Evolutionary conservation across 2,113 vertebrate species (phyloP).

Genomic region (Hymenochirus boettgeri): DNA sequence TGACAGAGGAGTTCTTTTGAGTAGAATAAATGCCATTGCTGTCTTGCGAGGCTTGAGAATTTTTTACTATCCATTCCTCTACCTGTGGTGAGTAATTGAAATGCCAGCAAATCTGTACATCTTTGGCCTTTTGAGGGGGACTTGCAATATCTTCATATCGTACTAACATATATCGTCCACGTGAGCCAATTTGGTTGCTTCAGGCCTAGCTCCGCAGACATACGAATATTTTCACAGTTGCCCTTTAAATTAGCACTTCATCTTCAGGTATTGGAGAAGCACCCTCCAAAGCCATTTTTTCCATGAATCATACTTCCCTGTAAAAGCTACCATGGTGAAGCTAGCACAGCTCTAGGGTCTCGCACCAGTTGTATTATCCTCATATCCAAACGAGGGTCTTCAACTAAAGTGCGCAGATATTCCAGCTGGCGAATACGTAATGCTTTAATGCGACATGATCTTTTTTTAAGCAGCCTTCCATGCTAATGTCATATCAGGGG

Average conservation of each 20-base stretch:
- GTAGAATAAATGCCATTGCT: conserved; percentile 82
- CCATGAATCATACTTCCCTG: conserved; percentile 84
- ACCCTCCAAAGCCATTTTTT: conserved; percentile 73
- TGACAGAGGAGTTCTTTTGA: conserved; percentile 91
- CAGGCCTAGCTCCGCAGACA: conserved; percentile 81
- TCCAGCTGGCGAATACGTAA: conserved; percentile 90
- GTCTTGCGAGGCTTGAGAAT: conserved; percentile 77
- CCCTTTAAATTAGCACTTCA: conserved; percentile 81
- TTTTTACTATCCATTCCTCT: conserved; percentile 84
- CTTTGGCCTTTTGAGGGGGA: conserved; percentile 78
- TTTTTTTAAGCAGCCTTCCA: conserved; percentile 77
- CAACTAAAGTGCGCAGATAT: conserved; percentile 78
- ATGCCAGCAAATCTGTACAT: conserved; percentile 89
- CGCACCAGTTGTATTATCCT: conserved; percentile 92
- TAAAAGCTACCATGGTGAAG: conserved; percentile 92
- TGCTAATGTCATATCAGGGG: conserved; percentile 86
- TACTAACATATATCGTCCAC: conserved; percentile 86
- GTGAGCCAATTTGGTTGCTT: conserved; percentile 79
- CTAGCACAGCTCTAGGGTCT: conserved; percentile 87
- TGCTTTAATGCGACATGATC: conserved; percentile 84
- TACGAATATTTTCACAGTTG: conserved; percentile 86
- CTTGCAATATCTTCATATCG: conserved; percentile 92
- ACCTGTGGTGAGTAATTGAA: conserved; percentile 76
- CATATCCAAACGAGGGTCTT: conserved; percentile 83
- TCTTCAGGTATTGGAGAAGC: conserved; percentile 69